phyloP scores from a whole-genome alignment of 2,113 vertebrate species.

The Oncorhynchus clarkii region DNA sequence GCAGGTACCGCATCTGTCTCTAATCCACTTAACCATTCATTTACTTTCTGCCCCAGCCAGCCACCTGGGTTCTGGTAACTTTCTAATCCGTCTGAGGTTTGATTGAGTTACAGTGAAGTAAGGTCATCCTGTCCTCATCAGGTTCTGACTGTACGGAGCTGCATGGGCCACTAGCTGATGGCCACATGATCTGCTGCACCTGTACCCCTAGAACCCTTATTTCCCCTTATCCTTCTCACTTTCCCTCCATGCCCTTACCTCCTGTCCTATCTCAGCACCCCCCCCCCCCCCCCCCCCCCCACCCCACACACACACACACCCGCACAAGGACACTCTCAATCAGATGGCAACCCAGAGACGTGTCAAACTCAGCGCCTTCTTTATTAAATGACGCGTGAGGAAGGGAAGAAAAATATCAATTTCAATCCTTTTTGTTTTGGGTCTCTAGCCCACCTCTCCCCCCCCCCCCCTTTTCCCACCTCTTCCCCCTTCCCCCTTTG shows the following conservation, averaged over 20 bases:
- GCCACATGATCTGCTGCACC: no score
- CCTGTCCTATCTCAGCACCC: not conserved
- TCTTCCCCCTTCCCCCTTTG: not conserved
- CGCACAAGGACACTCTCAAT: constrained; percentile 2
- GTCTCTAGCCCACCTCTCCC: not conserved
- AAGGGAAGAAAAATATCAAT: constrained; percentile 43
- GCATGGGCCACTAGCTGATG: no score
- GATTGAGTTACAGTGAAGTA: no score
- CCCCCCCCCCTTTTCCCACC: not conserved
- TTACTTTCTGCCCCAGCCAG: constrained; percentile 44
- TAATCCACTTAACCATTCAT: constrained; percentile 67
- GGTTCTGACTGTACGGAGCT: no score
- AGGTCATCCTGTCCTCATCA: no score
- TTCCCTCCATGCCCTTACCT: not conserved
- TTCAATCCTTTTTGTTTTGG: constrained; percentile 53
- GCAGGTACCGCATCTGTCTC: constrained; percentile 27
- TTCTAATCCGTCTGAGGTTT: not conserved
- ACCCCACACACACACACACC: not conserved
- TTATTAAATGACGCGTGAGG: constrained; percentile 49
- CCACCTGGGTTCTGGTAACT: constrained; percentile 3
- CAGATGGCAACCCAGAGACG: constrained; percentile 18
- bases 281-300: not conserved
- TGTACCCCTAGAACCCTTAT: constrained; percentile 5
- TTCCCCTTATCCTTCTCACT: not conserved
- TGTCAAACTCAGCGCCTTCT: constrained; percentile 48